Conservation (phyloP, 2,888 invertebrate species). For the Ischnura elegans region DNA sequence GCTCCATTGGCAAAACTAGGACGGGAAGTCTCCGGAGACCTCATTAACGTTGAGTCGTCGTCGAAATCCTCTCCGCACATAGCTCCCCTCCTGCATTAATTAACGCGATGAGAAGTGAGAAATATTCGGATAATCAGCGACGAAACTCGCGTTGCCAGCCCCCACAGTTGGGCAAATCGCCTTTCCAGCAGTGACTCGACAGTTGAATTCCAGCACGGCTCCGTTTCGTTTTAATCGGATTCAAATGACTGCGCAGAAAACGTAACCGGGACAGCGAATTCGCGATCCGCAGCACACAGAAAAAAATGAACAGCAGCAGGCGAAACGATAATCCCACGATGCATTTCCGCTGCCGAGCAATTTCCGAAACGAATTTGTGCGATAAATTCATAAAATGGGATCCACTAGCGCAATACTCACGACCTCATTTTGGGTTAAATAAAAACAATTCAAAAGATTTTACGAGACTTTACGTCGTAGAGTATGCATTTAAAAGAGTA, state of each 20-base stretch:
- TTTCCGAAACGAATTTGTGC: too few species aligned
- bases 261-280: not conserved
- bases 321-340: not conserved
- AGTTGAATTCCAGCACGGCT: not conserved
- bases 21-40: not conserved
- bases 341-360: not conserved
- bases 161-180: not conserved
- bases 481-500: too few species aligned
- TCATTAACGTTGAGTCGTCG: not conserved
- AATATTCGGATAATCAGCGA: not conserved
- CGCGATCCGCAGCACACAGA: not conserved
- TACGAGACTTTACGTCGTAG: too few species aligned
- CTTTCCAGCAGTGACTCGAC: not conserved
- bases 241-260: not conserved
- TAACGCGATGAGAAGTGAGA: not conserved
- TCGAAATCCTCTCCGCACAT: not conserved
- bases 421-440: too few species aligned
- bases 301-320: not conserved
- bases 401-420: too few species aligned
- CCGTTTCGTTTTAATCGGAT: not conserved
- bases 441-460: too few species aligned
- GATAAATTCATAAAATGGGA: too few species aligned
- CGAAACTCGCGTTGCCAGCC: not conserved
- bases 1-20: not conserved
- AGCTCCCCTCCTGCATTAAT: not conserved